A percentile compares a stretch with the other conserved stretches of the same genome.
phyloP scores from a whole-genome alignment of 2,888 invertebrate species.

The Lithophane semibrunnea region DNA sequence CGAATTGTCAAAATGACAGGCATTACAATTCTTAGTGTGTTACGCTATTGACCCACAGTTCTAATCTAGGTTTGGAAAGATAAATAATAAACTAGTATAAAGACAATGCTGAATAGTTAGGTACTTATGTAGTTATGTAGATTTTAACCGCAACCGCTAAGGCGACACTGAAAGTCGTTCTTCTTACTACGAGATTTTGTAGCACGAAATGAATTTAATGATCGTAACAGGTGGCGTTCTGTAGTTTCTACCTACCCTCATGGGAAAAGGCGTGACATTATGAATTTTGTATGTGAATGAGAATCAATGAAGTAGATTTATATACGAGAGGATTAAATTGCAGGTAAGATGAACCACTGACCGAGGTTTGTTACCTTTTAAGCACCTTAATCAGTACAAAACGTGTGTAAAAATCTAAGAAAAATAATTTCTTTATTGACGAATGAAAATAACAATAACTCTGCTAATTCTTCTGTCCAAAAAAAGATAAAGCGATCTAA shows the following conservation, averaged over 20 bases:
- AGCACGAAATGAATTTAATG: no score
- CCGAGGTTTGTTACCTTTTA: neutral
- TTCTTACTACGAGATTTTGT: neutral
- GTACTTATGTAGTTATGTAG: slow-evolving; percentile 5
- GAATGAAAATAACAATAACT: neutral
- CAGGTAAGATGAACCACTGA: no score
- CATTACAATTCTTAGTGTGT: neutral
- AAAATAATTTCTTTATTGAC: neutral
- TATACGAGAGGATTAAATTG: neutral
- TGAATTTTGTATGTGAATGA: neutral
- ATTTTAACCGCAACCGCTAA: slow-evolving; percentile 42
- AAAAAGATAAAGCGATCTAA: neutral
- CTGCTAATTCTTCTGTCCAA: neutral
- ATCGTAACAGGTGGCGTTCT: no score
- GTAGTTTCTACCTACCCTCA: no score
- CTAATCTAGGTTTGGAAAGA: neutral
- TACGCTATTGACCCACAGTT: neutral
- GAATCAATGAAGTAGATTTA: neutral
- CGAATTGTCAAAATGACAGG: neutral
- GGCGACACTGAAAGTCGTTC: slow-evolving; percentile 13
- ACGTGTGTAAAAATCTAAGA: neutral
- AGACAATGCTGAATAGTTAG: neutral
- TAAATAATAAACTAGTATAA: neutral
- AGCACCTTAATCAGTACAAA: neutral
- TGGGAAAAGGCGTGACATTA: no score